Percentiles rank a stretch among this genome's conserved stretches.
phyloP scores from a whole-genome alignment of 2,888 invertebrate genomes.

The Hyposoter dolosus region DNA sequence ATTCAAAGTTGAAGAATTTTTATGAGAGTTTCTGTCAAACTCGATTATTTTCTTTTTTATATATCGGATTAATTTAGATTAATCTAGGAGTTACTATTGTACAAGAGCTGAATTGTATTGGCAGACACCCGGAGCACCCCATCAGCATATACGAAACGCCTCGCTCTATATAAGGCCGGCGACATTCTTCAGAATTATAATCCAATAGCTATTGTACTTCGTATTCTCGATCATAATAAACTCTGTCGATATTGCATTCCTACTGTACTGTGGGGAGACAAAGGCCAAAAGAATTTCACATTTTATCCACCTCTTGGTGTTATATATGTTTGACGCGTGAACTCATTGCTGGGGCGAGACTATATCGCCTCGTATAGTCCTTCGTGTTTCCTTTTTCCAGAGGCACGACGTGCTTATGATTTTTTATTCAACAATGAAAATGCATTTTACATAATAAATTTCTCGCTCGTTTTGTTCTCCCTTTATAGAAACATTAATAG shows the following conservation, averaged over 20 bases:
- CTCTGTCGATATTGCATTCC: constrained; percentile 63
- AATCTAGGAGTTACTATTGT: neutral
- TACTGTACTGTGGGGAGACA: constrained; percentile 14
- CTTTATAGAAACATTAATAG: too few relatives aligned
- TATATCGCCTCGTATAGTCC: neutral
- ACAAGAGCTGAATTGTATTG: neutral
- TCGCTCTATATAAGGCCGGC: constrained; percentile 9
- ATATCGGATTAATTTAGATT: neutral
- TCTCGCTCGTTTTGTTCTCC: neutral
- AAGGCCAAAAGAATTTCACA: constrained; percentile 50
- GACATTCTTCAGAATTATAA: constrained; percentile 56
- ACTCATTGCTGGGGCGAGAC: neutral
- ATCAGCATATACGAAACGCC: constrained; percentile 18
- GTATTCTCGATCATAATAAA: constrained; percentile 44
- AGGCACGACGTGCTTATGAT: neutral
- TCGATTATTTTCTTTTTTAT: neutral
- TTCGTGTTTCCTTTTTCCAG: neutral
- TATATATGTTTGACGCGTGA: neutral
- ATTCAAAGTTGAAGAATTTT: neutral
- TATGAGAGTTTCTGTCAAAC: neutral
- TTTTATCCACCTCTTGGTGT: constrained; percentile 25
- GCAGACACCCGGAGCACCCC: neutral
- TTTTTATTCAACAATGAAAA: neutral
- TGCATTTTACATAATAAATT: neutral
- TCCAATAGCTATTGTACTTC: constrained; percentile 54